Conservation (phyloP, 2,113 vertebrate species). For the Sitta europaea region DNA sequence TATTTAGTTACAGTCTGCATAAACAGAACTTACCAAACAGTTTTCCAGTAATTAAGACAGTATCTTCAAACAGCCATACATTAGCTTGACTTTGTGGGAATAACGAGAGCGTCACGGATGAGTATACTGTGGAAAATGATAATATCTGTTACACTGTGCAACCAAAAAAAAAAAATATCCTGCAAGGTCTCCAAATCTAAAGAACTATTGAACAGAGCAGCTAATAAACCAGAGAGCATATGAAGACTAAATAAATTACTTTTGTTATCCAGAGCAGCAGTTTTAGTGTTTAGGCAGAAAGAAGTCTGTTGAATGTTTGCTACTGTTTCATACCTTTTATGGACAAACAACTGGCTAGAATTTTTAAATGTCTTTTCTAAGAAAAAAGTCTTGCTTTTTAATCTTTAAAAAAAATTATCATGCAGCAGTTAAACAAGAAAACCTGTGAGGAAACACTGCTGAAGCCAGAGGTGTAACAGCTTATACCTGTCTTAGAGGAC, state of each 20-base stretch:
- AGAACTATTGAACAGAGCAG: neutral
- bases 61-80: slow-evolving; percentile 91
- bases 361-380: neutral
- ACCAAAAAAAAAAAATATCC: neutral
- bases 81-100: slow-evolving; percentile 85
- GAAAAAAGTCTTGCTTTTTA: neutral
- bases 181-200: neutral
- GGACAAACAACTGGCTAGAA: neutral
- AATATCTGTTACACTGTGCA: slow-evolving; percentile 1
- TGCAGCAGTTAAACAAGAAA: neutral
- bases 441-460: neutral
- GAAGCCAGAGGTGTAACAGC: neutral
- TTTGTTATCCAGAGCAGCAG: neutral
- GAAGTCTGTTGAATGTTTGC: neutral
- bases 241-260: neutral
- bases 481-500: neutral
- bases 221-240: neutral
- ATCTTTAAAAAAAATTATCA: too few relatives aligned
- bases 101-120: slow-evolving; percentile 82
- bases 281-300: neutral
- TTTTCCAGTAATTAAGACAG: slow-evolving; percentile 86
- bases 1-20: neutral
- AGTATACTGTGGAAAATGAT: slow-evolving; percentile 79
- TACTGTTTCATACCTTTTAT: neutral
- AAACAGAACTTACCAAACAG: slow-evolving; percentile 77